These are phyloP conservation scores for Borostomias antarcticus DNA, from an alignment of 2,797 vertebrate species.

Conservation along the genomic window DNA sequence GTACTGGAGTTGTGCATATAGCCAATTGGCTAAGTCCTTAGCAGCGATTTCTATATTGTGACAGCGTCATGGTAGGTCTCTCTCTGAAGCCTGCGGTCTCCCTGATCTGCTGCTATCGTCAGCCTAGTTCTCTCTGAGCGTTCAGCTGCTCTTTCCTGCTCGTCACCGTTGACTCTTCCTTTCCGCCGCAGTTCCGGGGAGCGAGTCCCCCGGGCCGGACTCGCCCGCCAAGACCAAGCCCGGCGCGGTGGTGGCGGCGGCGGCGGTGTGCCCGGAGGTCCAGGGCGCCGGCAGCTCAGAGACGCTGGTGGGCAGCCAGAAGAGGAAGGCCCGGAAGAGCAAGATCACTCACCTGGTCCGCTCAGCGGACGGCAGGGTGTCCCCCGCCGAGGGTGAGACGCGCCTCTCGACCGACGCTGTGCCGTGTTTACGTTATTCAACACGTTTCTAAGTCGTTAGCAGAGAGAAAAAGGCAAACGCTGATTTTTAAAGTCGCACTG, in stretches of 20 bases:
- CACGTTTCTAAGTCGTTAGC: neutral
- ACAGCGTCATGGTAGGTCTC: too few species aligned
- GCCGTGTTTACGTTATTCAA: neutral
- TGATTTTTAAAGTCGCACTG: too few species aligned
- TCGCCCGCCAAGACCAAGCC: slow-evolving; percentile 79
- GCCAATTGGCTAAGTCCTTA: too few species aligned
- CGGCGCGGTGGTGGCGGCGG: slow-evolving; percentile 54
- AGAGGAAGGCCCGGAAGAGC: slow-evolving; percentile 97
- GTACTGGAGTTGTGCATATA: too few species aligned
- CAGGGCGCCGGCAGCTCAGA: slow-evolving; percentile 80
- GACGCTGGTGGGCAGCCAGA: slow-evolving; percentile 96
- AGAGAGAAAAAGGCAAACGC: neutral
- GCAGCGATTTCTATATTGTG: too few species aligned
- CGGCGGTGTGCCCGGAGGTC: slow-evolving; percentile 80
- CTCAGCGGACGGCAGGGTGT: slow-evolving; percentile 89
- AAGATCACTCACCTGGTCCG: slow-evolving; percentile 98
- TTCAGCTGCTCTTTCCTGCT: too few species aligned
- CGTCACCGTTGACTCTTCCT: neutral
- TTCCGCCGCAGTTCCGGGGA: slow-evolving; percentile 72
- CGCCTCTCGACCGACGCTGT: too few species aligned
- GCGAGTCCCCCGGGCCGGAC: slow-evolving; percentile 77
- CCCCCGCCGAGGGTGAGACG: slow-evolving; percentile 84
- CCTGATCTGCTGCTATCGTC: too few species aligned
- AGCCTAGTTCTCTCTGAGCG: too few species aligned
- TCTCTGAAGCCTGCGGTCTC: too few species aligned